Evolutionary conservation across 2,888 invertebrate species (phyloP).

Genomic region (Rhagium mordax): DNA sequence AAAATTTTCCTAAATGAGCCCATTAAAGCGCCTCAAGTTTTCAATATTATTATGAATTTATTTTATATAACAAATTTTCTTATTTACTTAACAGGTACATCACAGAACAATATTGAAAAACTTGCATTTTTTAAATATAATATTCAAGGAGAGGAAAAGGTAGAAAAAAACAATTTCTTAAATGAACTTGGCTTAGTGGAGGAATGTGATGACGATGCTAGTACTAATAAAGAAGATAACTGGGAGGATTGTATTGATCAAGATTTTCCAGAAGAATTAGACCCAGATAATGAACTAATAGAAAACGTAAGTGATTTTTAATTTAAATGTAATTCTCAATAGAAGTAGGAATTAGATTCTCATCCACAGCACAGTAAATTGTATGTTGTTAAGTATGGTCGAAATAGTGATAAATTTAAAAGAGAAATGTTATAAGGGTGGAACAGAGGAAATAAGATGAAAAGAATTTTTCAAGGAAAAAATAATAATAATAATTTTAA

Average conservation of each 20-base stretch:
- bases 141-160: slow-evolving; percentile 51
- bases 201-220: slow-evolving; percentile 63
- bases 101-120: slow-evolving; percentile 58
- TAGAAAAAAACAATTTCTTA: slow-evolving; percentile 63
- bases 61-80: slow-evolving; percentile 13
- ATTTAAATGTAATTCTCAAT: no score
- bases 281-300: slow-evolving; percentile 25
- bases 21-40: no score
- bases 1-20: no score
- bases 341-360: no score
- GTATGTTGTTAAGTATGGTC: no score
- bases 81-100: slow-evolving; percentile 60
- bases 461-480: no score
- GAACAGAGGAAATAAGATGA: no score
- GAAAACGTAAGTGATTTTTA: slow-evolving; percentile 43
- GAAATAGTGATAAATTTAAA: no score
- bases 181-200: slow-evolving; percentile 65
- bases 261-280: slow-evolving; percentile 50
- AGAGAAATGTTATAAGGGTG: no score
- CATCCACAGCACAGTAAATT: no score
- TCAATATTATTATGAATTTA: neutral
- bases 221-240: slow-evolving; percentile 57
- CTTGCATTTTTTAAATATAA: slow-evolving; percentile 49
- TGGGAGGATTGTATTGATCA: slow-evolving; percentile 62
- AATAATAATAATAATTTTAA: no score